Evolutionary conservation across 1,140 invertebrate species (phyloP).

Genomic region (Pseudobourletiella spinata): DNA sequence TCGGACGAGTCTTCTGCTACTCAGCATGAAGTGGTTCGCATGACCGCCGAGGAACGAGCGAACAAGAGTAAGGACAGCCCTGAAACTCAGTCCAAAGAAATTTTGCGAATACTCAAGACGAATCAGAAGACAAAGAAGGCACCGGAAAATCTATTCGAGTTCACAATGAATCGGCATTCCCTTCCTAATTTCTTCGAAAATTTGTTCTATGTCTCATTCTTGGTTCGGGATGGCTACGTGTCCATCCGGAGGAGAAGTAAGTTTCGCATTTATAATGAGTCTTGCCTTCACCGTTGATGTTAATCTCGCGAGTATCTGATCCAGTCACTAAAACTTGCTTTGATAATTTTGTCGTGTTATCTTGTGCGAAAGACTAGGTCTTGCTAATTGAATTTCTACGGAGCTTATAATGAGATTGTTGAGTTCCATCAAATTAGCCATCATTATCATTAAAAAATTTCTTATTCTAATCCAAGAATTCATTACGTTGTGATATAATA

Average conservation of each 20-base stretch:
- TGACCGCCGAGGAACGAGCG: background rate
- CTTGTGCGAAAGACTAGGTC: no score
- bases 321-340: no score
- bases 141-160: slow-evolving; percentile 13
- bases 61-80: background rate
- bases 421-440: no score
- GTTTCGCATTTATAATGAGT: background rate
- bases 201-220: slow-evolving; percentile 16
- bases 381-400: background rate
- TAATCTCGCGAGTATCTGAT: no score
- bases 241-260: slow-evolving; percentile 9
- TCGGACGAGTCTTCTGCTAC: slow-evolving; percentile 10
- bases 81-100: slow-evolving; percentile 17
- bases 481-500: no score
- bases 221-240: slow-evolving; percentile 16
- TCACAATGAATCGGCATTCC: slow-evolving; percentile 9
- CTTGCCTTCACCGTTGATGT: no score
- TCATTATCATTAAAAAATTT: no score
- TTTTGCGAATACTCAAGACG: slow-evolving; percentile 13
- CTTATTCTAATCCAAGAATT: no score
- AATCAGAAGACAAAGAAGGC: background rate
- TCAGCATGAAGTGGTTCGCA: slow-evolving; percentile 9
- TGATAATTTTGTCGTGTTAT: no score
- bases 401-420: no score
- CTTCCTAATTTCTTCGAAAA: slow-evolving; percentile 15